Evolutionary conservation across 2,113 vertebrate genomes (phyloP).

Genomic region (Xenopus borealis): DNA sequence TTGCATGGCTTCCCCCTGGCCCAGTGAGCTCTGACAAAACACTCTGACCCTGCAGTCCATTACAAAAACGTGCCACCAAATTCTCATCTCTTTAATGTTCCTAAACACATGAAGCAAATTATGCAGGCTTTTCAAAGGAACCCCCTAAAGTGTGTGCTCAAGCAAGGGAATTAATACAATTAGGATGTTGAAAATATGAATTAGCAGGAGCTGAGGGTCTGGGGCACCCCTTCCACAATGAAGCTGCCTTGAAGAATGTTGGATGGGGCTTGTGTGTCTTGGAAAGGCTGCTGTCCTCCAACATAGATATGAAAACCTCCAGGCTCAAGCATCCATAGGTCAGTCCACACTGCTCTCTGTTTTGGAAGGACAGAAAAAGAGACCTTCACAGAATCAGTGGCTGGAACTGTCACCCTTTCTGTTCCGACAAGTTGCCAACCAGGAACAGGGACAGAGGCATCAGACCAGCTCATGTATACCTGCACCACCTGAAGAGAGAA

Average conservation of each 20-base stretch:
- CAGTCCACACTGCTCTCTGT: constrained; percentile 54
- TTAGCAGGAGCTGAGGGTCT: constrained; percentile 45
- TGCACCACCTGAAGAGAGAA: constrained; percentile 56
- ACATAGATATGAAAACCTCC: constrained; percentile 57
- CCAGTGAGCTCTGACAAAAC: too few relatives aligned
- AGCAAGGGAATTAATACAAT: too few relatives aligned
- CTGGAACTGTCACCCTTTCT: constrained; percentile 5
- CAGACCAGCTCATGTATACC: constrained; percentile 61
- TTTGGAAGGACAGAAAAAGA: constrained; percentile 38
- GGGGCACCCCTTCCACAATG: not conserved
- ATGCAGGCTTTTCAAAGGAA: too few relatives aligned
- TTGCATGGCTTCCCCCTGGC: too few relatives aligned
- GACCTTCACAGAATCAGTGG: constrained; percentile 38
- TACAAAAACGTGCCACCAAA: too few relatives aligned
- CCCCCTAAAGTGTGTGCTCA: too few relatives aligned
- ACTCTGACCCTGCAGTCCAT: too few relatives aligned
- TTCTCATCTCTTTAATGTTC: too few relatives aligned
- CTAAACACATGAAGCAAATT: too few relatives aligned
- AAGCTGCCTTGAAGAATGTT: constrained; percentile 46
- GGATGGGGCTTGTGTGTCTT: constrained; percentile 18
- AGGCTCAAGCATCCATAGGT: constrained; percentile 50
- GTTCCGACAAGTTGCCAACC: constrained; percentile 63
- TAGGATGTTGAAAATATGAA: too few relatives aligned
- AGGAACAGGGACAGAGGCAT: constrained; percentile 48
- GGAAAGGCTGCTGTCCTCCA: constrained; percentile 54